These are phyloP conservation scores for Pseudonaja textilis DNA, from an alignment of 2,113 vertebrate genomes.

Conservation along the genomic window DNA sequence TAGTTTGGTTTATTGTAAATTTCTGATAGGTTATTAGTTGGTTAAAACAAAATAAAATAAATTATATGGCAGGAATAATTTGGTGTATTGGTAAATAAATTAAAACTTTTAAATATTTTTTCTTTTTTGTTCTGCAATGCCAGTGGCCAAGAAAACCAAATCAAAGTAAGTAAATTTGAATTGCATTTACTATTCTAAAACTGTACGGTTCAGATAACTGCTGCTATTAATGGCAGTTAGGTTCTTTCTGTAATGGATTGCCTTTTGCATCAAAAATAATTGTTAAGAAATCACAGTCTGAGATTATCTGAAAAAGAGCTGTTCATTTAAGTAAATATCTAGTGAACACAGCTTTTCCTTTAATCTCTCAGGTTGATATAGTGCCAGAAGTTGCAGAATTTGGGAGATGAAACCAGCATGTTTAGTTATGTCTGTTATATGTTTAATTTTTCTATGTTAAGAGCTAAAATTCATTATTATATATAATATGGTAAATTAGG, in stretches of 20 bases:
- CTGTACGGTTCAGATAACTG: neutral
- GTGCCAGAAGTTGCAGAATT: neutral
- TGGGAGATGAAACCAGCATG: neutral
- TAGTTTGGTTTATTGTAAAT: neutral
- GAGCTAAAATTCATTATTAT: neutral
- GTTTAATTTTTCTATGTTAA: neutral
- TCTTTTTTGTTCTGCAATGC: slow-evolving; percentile 47
- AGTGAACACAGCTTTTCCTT: neutral
- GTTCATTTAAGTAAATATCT: neutral
- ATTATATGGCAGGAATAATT: neutral
- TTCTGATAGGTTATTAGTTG: neutral
- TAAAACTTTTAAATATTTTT: slow-evolving; percentile 36
- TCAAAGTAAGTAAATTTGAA: slow-evolving; percentile 73
- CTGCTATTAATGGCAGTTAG: neutral
- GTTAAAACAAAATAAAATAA: neutral
- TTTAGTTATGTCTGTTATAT: neutral
- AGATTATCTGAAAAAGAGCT: neutral
- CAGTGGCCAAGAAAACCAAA: slow-evolving; percentile 74
- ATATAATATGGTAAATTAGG: neutral
- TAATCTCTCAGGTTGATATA: neutral
- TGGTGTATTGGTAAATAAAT: neutral
- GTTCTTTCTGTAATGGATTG: neutral
- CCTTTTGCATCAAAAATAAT: neutral
- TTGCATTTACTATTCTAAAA: slow-evolving; percentile 12
- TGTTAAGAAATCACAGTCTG: neutral